Base-by-base conservation (phyloP, 92 coral and sea anemone genomes). In the Pocillopora grandis region DNA sequence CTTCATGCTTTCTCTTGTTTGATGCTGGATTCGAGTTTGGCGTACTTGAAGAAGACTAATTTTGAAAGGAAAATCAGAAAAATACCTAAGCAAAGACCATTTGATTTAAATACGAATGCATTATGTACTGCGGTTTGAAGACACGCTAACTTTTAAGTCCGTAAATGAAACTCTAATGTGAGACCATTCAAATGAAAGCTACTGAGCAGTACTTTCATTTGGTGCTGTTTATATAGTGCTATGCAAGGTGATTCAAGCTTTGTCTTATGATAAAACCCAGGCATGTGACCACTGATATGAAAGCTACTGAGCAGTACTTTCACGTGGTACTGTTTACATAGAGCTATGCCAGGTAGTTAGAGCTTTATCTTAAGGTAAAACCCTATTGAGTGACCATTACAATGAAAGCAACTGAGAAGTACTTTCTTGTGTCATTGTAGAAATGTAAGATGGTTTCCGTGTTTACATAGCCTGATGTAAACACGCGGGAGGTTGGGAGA, bases 1-100 rank as follows among this genome's bases (percentile, higher is more conserved):
- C 92, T 1, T 85, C 90, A 13, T 2, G 58, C 72, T 88, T 91
- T 78, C 92, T 88, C 79, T 88, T 88, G 76, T 66, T 81, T 71
- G 90, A 37, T 36, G 82, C 61, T 70, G 94, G 80, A 13, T 76
- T 52, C 31, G 84, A 72, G 73, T 67, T 66, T 18, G 88, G 89
- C 36, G 92, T 90, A 73, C 86, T 75, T 15, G 86, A 62, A 16
- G 65, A 72, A 49, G 79, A 73, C 14, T 64, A 62, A 79, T 63
- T 60, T 23, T 1, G 31, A 61, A 42, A 75, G 16, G 20, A 75
- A 12, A 23, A 23, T 23, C 27, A 23, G 27, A 23, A 23, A 23
- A 23, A 23, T 0, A 23, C 27, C 27, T 23, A 23, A 23, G 27
- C 27, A 23, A 23, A 23, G 64, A 18, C 33, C 7, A 5, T 33